Evolutionary conservation across 2,888 invertebrate species (phyloP).

Genomic region (Cecidostiba fungosa): DNA sequence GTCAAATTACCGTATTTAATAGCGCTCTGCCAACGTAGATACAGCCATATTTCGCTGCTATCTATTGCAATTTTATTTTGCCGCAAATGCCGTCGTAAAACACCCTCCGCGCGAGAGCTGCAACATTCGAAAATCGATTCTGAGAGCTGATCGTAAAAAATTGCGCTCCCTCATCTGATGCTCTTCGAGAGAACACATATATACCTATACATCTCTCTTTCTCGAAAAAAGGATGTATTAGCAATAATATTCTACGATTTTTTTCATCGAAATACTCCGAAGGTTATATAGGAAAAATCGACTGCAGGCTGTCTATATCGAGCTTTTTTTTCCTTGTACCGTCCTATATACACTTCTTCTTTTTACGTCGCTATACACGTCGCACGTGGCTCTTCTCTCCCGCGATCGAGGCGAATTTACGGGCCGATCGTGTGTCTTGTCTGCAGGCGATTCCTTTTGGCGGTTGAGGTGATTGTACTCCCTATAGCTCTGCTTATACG

Average conservation of each 20-base stretch:
- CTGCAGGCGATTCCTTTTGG: conserved; percentile 17
- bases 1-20: neutral
- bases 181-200: too few relatives aligned
- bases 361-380: neutral
- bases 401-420: conserved; percentile 26
- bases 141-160: neutral
- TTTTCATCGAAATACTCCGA: neutral
- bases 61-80: conserved; percentile 2
- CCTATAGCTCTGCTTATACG: neutral
- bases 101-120: neutral
- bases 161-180: too few relatives aligned
- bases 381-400: conserved; percentile 11
- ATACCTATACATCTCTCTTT: too few relatives aligned
- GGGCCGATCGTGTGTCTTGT: neutral
- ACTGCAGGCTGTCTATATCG: conserved; percentile 48
- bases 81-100: conserved; percentile 7
- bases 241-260: too few relatives aligned
- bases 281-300: conserved; percentile 28
- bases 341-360: neutral
- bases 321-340: conserved; percentile 36
- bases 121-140: neutral
- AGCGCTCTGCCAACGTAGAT: neutral
- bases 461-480: neutral
- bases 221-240: too few relatives aligned
- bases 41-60: neutral